These are phyloP conservation scores for Melolontha melolontha DNA, from an alignment of 2,888 invertebrate species.

Conservation along the genomic window DNA sequence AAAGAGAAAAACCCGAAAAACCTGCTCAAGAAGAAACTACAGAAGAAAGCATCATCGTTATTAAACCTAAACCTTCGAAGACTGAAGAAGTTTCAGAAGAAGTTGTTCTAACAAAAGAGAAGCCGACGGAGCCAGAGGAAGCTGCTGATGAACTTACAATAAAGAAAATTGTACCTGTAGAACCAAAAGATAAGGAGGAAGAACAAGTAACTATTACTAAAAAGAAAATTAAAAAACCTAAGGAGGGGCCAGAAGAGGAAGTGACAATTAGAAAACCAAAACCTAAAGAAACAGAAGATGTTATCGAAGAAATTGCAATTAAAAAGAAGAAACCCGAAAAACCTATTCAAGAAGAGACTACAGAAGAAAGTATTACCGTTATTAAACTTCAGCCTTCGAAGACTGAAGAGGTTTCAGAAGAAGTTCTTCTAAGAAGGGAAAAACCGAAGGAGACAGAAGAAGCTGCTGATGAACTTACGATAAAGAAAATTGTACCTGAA, in stretches of 20 bases:
- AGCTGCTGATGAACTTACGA: slow-evolving; percentile 65
- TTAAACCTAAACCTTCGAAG: slow-evolving; percentile 49
- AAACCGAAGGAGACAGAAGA: slow-evolving; percentile 59
- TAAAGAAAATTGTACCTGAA: slow-evolving; percentile 58
- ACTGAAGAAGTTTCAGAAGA: slow-evolving; percentile 52
- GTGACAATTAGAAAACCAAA: slow-evolving; percentile 57
- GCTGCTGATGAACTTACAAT: slow-evolving; percentile 51
- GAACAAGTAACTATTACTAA: not conserved
- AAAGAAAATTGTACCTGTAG: slow-evolving; percentile 49
- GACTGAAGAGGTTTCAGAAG: slow-evolving; percentile 52
- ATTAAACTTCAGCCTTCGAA: slow-evolving; percentile 45
- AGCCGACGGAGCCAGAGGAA: slow-evolving; percentile 52
- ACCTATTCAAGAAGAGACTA: slow-evolving; percentile 53
- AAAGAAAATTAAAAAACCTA: slow-evolving; percentile 51
- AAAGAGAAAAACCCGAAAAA: slow-evolving; percentile 49
- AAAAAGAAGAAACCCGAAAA: slow-evolving; percentile 53
- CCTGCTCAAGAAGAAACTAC: slow-evolving; percentile 53
- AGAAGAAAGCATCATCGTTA: slow-evolving; percentile 58
- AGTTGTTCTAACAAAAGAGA: slow-evolving; percentile 58
- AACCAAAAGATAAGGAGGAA: slow-evolving; percentile 46
- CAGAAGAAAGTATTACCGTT: slow-evolving; percentile 50
- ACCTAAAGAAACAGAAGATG: slow-evolving; percentile 41
- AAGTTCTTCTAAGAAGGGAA: slow-evolving; percentile 54
- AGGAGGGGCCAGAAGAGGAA: slow-evolving; percentile 63
- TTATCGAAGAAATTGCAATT: slow-evolving; percentile 50